phyloP scores from a whole-genome alignment of 1,140 invertebrate species.

The Tetraneura akinire region DNA sequence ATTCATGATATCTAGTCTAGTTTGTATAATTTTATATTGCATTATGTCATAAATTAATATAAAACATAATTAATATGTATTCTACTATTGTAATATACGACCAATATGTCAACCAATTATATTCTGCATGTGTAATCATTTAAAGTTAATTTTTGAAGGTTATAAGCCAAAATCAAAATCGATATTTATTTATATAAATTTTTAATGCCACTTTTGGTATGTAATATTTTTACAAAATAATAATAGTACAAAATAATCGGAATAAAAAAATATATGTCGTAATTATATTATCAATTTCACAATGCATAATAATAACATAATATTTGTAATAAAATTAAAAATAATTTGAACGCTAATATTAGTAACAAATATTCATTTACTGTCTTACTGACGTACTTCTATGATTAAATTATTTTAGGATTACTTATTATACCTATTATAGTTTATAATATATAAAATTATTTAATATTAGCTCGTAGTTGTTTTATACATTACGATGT shows the following conservation, averaged over 20 bases:
- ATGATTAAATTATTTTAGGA: neutral
- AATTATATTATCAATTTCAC: constrained; percentile 1
- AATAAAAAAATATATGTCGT: neutral
- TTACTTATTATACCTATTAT: neutral
- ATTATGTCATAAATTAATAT: too few relatives aligned
- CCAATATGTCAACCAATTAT: too few relatives aligned
- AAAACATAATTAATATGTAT: too few relatives aligned
- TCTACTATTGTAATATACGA: too few relatives aligned
- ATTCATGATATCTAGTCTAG: too few relatives aligned
- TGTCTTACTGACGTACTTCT: neutral
- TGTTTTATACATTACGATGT: neutral
- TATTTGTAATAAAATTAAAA: neutral
- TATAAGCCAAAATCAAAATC: too few relatives aligned
- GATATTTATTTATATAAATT: too few relatives aligned
- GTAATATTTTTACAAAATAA: constrained; percentile 28
- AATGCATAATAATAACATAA: neutral
- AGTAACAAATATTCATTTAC: neutral
- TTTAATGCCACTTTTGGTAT: constrained; percentile 42
- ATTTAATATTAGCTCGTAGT: constrained; percentile 7
- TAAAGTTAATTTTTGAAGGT: too few relatives aligned
- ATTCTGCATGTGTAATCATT: too few relatives aligned
- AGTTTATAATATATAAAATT: neutral
- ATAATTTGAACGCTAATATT: too few relatives aligned
- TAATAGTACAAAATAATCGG: neutral
- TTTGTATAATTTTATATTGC: too few relatives aligned